A percentile compares a stretch with the other conserved stretches of the same genome.
Evolutionary conservation across 2,888 invertebrate species (phyloP).

Genomic region (Anoplius nigerrimus): DNA sequence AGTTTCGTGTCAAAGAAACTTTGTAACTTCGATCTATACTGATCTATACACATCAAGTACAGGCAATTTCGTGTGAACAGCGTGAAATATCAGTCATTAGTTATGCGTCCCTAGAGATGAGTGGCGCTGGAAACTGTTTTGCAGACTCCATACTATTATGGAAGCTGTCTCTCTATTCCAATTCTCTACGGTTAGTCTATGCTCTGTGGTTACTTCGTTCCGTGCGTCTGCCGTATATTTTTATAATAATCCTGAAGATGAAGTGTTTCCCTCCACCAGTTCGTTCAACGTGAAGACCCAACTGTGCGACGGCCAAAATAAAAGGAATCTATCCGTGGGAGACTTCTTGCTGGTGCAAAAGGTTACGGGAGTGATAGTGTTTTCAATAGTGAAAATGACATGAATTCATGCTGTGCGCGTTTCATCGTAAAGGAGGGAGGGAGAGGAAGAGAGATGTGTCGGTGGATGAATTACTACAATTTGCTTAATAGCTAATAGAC

Average conservation of each 20-base stretch:
- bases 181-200: slow-evolving; percentile 34
- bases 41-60: too few relatives aligned
- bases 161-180: neutral
- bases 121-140: too few relatives aligned
- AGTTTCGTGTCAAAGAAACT: too few relatives aligned
- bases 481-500: slow-evolving; percentile 71
- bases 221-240: slow-evolving; percentile 34
- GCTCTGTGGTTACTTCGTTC: slow-evolving; percentile 34
- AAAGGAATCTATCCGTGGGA: slow-evolving; percentile 11
- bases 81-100: too few relatives aligned
- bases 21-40: too few relatives aligned
- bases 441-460: slow-evolving; percentile 55
- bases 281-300: neutral
- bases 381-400: slow-evolving; percentile 43
- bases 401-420: slow-evolving; percentile 49
- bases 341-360: slow-evolving; percentile 4
- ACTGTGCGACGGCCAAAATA: slow-evolving; percentile 5
- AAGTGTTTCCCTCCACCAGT: slow-evolving; percentile 13
- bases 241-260: slow-evolving; percentile 24
- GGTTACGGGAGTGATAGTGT: slow-evolving; percentile 16
- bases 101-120: too few relatives aligned
- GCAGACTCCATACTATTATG: too few relatives aligned
- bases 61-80: too few relatives aligned
- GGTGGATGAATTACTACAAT: slow-evolving; percentile 66
- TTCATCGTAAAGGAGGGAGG: slow-evolving; percentile 41